These are phyloP conservation scores for Steatocranus sp. DNA, from an alignment of 2,797 vertebrate genomes.

Conservation along the genomic window DNA sequence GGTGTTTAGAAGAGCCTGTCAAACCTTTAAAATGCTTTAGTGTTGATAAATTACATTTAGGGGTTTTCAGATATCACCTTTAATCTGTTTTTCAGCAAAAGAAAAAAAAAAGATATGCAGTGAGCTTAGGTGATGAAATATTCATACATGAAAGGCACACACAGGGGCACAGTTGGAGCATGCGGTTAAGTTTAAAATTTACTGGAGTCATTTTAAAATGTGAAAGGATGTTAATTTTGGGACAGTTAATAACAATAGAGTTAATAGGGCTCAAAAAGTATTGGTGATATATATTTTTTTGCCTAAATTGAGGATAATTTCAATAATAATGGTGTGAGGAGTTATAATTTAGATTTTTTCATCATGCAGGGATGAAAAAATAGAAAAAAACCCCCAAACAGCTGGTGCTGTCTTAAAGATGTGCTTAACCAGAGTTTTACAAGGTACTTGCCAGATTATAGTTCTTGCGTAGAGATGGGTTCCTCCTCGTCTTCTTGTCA, in stretches of 20 bases:
- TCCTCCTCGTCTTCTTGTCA: not conserved
- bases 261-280: not conserved
- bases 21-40: not conserved
- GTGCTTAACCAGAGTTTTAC: not conserved
- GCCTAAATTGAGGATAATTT: not conserved
- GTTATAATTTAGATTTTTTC: not conserved
- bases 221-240: not conserved
- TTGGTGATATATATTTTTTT: not conserved
- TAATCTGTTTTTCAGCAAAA: not conserved
- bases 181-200: not conserved
- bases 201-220: not conserved
- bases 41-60: not conserved
- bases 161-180: not conserved
- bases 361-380: not conserved
- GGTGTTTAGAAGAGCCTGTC: not conserved
- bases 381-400: fast-evolving
- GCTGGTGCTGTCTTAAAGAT: not conserved
- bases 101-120: not conserved
- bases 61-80: not conserved
- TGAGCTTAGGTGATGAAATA: not conserved
- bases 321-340: not conserved
- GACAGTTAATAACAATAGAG: not conserved
- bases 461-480: not conserved
- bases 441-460: not conserved
- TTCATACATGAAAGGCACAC: not conserved